Evolutionary conservation across 2,113 vertebrate genomes (phyloP), one percentile per base, ranked within the genome.

Genomic region (Tursiops truncatus): DNA sequence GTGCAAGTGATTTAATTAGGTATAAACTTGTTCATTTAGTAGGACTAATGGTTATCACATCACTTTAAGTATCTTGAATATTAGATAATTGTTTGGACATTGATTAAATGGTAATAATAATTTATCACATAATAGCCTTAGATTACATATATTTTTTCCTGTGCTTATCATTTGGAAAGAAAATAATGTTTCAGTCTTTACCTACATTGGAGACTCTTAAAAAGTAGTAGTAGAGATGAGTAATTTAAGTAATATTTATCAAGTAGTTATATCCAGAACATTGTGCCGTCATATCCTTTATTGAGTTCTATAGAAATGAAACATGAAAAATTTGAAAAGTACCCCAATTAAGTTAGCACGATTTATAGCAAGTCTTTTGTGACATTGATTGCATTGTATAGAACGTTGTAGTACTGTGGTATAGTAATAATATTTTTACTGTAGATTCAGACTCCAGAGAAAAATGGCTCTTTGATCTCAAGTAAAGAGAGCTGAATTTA

Each of bases 241-340:
- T 80, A 86, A 91, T 84, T 58, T 83, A 82, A 80, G 14, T 92
- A 89, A n/a, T 74, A 23, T 50, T 80, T 73, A 82, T 58, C 23
- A 12, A 58, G 5, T 76, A 86, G 41, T 92, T 9, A 63, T 33
- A 38, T 44, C 71, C 2, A 81, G 31, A 88, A 47, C 21, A 80
- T 20, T 89, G 38, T 85, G 33, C 6, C 21, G 3, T 85, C 77
- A 88, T 2, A 58, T 83, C 89, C 9, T 86, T 74, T 65, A 60
- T 56, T 87, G 63, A 60, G 38, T 65, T 96, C 14, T 86, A 6
- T 70, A 86, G 60, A 86, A 85, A 89, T 83, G 47, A 95, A 21
- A 91, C 28, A 8, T 56, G 62, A 67, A 95, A n/a, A 76, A 71
- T 96, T 96, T 94, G 21, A 76, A 96, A 82, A 23, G 11, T 91